Conservation (phyloP, 2,113 vertebrate species). For the Lethenteron reissneri region DNA sequence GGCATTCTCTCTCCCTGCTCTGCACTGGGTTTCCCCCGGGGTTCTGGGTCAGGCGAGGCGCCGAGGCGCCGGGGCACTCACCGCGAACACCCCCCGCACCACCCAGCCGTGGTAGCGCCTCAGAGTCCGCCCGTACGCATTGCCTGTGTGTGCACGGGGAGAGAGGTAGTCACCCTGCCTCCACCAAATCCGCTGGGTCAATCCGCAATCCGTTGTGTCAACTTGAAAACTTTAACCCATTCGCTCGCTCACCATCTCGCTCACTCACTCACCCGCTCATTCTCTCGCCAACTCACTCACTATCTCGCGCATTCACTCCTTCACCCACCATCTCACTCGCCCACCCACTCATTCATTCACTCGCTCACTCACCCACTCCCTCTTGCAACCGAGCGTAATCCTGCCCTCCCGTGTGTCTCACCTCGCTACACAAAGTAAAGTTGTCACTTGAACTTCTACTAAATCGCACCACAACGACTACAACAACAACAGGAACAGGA, state of each 20-base stretch:
- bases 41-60: too few species aligned
- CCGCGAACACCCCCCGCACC: conserved; percentile 80
- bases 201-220: conserved; percentile 12
- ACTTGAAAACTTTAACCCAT: conserved; percentile 11
- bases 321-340: too few species aligned
- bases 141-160: conserved; percentile 28
- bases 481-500: too few species aligned
- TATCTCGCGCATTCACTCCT: neutral
- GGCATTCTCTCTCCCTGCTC: too few species aligned
- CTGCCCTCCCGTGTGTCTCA: too few species aligned
- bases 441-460: too few species aligned
- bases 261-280: neutral
- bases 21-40: too few species aligned
- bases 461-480: too few species aligned
- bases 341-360: too few species aligned
- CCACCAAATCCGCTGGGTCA: conserved; percentile 10
- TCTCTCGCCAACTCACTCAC: neutral
- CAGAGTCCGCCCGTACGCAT: conserved; percentile 68
- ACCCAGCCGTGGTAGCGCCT: conserved; percentile 92
- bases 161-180: conserved; percentile 10
- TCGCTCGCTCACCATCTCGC: conserved; percentile 11
- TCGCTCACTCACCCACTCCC: too few species aligned
- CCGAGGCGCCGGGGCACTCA: conserved; percentile 33
- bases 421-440: too few species aligned
- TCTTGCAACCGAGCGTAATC: too few species aligned